A percentile compares a stretch with the other conserved stretches of the same genome.
These are phyloP conservation scores for Lepidurus couesii DNA, from an alignment of 1,140 invertebrate genomes.

Conservation along the genomic window DNA sequence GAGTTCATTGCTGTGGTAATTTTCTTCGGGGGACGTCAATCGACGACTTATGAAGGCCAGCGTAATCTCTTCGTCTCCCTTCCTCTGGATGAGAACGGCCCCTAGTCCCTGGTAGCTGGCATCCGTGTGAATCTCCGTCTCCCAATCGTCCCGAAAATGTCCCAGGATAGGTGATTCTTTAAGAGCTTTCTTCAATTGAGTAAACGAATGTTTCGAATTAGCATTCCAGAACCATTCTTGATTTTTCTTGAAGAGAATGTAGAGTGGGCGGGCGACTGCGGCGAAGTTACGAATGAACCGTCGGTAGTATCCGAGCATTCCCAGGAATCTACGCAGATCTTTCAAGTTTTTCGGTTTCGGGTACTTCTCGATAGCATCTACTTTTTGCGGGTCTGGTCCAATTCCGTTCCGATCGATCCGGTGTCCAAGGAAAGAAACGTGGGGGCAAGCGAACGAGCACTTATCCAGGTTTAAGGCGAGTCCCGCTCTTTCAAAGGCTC, in stretches of 20 bases:
- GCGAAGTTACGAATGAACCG: conserved; percentile 15
- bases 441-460: conserved; percentile 29
- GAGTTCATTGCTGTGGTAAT: neutral
- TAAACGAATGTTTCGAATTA: neutral
- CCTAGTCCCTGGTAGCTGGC: neutral
- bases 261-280: neutral
- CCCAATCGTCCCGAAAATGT: too few relatives aligned
- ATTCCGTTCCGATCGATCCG: conserved; percentile 3
- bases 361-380: conserved; percentile 28
- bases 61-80: neutral
- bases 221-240: neutral
- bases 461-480: conserved; percentile 37
- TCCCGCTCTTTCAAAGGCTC: conserved; percentile 23
- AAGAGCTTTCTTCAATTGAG: neutral
- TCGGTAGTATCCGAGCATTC: neutral
- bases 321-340: neutral
- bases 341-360: conserved; percentile 27
- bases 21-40: neutral
- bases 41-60: neutral
- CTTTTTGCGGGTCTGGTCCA: conserved; percentile 28
- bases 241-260: conserved; percentile 9
- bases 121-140: neutral
- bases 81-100: neutral
- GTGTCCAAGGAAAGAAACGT: conserved; percentile 33
- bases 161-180: neutral